Evolutionary conservation across 1,140 invertebrate genomes (phyloP).

Genomic region (Zophobas morio): DNA sequence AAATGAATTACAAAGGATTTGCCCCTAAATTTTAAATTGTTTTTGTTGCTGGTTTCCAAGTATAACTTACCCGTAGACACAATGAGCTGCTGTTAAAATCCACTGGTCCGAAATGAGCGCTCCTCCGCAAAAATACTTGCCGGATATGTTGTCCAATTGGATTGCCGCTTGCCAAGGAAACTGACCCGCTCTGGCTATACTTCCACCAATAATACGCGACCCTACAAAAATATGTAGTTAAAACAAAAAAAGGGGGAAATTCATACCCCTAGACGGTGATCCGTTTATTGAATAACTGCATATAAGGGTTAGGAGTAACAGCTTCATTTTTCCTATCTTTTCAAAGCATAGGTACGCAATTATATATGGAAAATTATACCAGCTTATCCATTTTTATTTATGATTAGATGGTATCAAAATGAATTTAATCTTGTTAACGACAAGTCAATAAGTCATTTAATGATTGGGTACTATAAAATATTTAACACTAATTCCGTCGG

Average conservation of each 20-base stretch:
- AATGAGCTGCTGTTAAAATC: slow-evolving; percentile 35
- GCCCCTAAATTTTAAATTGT: slow-evolving; percentile 5
- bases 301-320: not conserved
- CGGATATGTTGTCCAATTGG: not conserved
- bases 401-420: no score
- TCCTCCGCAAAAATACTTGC: slow-evolving; percentile 36
- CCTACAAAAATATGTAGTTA: not conserved
- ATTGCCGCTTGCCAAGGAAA: slow-evolving; percentile 36
- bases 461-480: no score
- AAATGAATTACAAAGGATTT: slow-evolving; percentile 23
- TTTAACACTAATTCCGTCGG: no score
- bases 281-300: not conserved
- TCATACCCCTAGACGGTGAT: not conserved
- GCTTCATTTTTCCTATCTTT: slow-evolving; percentile 1
- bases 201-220: slow-evolving; percentile 26
- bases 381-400: no score
- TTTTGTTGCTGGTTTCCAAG: not conserved
- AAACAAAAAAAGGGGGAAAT: not conserved
- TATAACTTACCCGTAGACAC: slow-evolving; percentile 25
- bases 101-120: slow-evolving; percentile 22
- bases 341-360: no score
- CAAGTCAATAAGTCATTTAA: no score
- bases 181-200: slow-evolving; percentile 16
- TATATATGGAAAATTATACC: no score
- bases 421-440: no score